Percentiles rank a stretch among this genome's conserved stretches.
Conservation (phyloP, 2,888 invertebrate genomes). For the Diloba caeruleocephala region DNA sequence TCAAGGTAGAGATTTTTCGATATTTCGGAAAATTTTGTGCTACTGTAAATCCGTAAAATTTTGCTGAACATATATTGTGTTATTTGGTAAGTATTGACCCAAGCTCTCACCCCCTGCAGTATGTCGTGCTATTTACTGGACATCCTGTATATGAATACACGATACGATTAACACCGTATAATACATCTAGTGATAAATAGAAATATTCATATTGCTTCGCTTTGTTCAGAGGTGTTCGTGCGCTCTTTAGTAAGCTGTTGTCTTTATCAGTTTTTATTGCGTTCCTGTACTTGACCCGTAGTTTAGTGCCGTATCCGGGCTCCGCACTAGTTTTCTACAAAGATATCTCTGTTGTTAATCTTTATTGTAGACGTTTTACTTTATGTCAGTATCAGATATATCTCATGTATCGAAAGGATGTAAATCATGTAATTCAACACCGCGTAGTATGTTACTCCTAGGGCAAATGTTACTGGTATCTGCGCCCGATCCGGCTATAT, state of each 20-base stretch:
- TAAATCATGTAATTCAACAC: conserved; percentile 53
- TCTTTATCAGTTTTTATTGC: conserved; percentile 35
- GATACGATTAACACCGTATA: no score
- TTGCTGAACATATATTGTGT: no score
- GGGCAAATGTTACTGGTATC: conserved; percentile 51
- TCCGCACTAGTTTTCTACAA: conserved; percentile 21
- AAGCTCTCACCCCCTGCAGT: no score
- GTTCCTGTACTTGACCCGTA: conserved; percentile 35
- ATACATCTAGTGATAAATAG: no score
- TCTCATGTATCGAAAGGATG: conserved; percentile 44
- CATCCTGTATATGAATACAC: no score
- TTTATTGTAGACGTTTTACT: conserved; percentile 36
- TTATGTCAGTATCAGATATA: conserved; percentile 44
- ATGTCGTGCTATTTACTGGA: no score
- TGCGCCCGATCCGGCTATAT: conserved; percentile 50
- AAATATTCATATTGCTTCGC: no score
- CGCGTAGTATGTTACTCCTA: conserved; percentile 40
- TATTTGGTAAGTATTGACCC: no score
- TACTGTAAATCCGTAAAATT: no score
- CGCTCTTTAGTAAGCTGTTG: conserved; percentile 15
- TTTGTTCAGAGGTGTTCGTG: conserved; percentile 22
- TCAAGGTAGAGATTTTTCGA: no score
- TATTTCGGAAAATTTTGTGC: no score
- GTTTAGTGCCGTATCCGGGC: conserved; percentile 36
- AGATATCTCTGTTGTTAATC: conserved; percentile 40